Percentiles rank a stretch among this genome's conserved stretches.
Evolutionary conservation across 1,140 invertebrate species (phyloP).

Genomic region (Copidosoma floridanum): DNA sequence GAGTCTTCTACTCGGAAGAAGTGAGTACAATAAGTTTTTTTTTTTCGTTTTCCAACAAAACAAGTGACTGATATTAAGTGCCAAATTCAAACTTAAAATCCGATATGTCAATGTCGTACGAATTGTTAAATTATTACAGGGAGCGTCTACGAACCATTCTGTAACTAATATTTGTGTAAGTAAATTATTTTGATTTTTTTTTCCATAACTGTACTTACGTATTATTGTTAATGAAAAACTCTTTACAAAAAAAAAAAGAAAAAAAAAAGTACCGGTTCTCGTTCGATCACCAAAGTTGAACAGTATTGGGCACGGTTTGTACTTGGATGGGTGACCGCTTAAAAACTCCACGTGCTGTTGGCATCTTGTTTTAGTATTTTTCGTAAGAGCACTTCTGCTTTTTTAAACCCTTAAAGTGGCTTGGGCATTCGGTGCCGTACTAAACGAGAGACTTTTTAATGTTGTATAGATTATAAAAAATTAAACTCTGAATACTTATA

Average conservation of each 20-base stretch:
- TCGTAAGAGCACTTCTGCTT: background rate
- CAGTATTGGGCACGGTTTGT: slow-evolving; percentile 14
- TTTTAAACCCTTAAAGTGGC: too few relatives aligned
- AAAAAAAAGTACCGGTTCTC: slow-evolving; percentile 18
- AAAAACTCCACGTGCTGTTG: slow-evolving; percentile 11
- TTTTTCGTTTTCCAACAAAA: too few relatives aligned
- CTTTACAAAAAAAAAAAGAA: background rate
- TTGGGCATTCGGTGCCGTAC: too few relatives aligned
- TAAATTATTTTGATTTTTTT: background rate
- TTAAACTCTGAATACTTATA: too few relatives aligned
- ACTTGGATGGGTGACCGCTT: slow-evolving; percentile 20
- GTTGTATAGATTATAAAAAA: too few relatives aligned
- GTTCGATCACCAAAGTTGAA: slow-evolving; percentile 16
- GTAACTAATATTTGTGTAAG: background rate
- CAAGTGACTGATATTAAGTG: too few relatives aligned
- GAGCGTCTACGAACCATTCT: too few relatives aligned
- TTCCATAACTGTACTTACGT: background rate
- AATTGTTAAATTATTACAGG: too few relatives aligned
- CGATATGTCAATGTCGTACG: too few relatives aligned
- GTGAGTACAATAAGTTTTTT: too few relatives aligned
- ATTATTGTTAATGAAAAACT: background rate
- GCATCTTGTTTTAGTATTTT: background rate
- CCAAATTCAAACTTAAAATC: background rate
- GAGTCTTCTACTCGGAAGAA: too few relatives aligned
- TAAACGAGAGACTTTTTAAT: too few relatives aligned